phyloP scores from a whole-genome alignment of 2,113 vertebrate species.

The Ciconia boyciana region DNA sequence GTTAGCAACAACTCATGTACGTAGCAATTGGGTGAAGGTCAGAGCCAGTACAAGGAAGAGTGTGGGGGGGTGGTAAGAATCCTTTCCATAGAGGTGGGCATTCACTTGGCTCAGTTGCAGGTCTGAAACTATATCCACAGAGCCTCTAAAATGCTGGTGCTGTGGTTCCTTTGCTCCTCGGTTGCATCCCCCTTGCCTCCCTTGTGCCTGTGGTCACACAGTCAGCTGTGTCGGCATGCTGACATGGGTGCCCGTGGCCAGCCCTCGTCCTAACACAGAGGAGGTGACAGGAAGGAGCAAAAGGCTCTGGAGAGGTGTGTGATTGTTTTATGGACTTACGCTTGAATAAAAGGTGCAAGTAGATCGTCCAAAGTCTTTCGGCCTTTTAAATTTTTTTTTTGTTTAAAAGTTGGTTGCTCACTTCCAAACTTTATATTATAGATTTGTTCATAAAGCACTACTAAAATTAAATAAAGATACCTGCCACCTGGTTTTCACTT shows the following conservation, averaged over 20 bases:
- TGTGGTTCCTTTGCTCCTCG: not conserved
- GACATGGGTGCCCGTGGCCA: not conserved
- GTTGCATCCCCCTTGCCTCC: not conserved
- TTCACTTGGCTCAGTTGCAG: not conserved
- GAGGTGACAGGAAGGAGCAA: not conserved
- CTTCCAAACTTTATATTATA: not conserved
- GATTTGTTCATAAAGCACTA: not conserved
- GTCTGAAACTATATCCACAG: not conserved
- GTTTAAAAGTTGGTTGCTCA: not conserved
- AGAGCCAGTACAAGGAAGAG: not conserved
- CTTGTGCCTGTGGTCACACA: not conserved
- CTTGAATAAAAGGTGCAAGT: not conserved
- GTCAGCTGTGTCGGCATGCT: not conserved
- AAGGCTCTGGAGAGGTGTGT: not conserved
- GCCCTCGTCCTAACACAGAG: not conserved
- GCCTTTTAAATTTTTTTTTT: not conserved
- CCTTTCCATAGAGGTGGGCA: not conserved
- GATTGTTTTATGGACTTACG: not conserved
- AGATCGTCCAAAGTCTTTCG: not conserved
- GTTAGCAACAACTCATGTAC: not conserved
- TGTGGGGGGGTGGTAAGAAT: not conserved
- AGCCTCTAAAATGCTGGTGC: not conserved
- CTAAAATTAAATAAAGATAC: not conserved
- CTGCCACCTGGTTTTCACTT: not conserved
- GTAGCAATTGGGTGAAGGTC: accelerated